These are phyloP conservation scores for Leiothrix lutea DNA, from an alignment of 2,113 vertebrate genomes.

Conservation along the genomic window DNA sequence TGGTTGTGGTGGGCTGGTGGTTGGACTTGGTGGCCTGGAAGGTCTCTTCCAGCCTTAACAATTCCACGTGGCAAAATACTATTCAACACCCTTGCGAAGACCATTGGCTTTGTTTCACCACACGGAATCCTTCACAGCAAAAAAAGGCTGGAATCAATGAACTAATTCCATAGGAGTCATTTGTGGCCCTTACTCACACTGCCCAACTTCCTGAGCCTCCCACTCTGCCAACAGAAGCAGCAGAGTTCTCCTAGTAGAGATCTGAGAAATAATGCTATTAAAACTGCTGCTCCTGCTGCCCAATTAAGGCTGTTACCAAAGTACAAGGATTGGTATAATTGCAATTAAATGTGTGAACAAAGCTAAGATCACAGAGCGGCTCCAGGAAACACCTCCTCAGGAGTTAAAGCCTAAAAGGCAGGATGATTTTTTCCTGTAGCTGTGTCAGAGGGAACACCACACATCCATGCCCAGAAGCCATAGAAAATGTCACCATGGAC, in stretches of 20 bases:
- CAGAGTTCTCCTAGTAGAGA: background rate
- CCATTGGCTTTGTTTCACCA: background rate
- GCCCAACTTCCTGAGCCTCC: background rate
- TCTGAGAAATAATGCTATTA: background rate
- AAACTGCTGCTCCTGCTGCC: background rate
- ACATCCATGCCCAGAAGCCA: background rate
- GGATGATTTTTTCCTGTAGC: background rate
- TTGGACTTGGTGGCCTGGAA: background rate
- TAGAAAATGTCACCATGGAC: background rate
- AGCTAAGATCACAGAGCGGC: background rate
- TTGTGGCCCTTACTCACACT: background rate
- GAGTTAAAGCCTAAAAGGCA: background rate
- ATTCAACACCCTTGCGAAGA: background rate
- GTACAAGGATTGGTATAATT: background rate
- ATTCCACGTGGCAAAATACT: background rate
- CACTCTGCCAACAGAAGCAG: background rate
- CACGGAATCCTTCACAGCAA: background rate
- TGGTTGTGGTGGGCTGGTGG: background rate
- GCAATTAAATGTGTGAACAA: conserved; percentile 14
- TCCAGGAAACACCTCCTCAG: background rate
- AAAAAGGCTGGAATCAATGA: background rate
- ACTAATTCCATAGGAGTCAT: background rate
- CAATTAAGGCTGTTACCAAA: conserved; percentile 24
- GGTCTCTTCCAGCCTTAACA: no score
- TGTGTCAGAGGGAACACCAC: background rate